Conservation (phyloP, 2,113 vertebrate species). For the Sceloporus tristichus region DNA sequence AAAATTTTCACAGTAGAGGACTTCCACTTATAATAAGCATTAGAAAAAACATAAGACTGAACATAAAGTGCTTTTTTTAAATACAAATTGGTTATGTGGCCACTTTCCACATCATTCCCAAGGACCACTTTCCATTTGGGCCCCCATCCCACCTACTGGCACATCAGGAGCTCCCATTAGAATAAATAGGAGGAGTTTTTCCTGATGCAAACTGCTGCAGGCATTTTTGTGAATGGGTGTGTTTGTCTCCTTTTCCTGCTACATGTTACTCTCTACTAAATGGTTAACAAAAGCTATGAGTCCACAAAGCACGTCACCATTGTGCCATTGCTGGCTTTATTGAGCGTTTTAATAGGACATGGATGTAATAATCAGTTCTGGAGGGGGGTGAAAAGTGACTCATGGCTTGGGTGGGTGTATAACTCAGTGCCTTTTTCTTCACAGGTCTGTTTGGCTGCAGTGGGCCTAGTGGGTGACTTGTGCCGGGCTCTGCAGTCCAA, state of each 20-base stretch:
- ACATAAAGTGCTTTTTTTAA: no score
- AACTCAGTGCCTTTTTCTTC: slow-evolving; percentile 29
- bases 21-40: no score
- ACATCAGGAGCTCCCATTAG: no score
- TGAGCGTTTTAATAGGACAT: neutral
- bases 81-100: no score
- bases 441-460: slow-evolving; percentile 96
- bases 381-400: slow-evolving; percentile 25
- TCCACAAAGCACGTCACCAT: neutral
- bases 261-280: neutral
- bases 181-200: no score
- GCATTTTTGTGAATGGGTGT: neutral
- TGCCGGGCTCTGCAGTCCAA: slow-evolving; percentile 94
- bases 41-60: no score
- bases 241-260: neutral
- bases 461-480: slow-evolving; percentile 95
- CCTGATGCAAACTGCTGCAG: no score
- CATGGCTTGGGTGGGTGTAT: slow-evolving; percentile 40
- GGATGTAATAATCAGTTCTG: neutral
- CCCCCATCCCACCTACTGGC: no score
- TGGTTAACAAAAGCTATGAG: neutral
- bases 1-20: no score
- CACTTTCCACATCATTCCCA: no score
- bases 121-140: no score
- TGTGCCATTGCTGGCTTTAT: rapidly evolving